Evolutionary conservation across 1,140 invertebrate species (phyloP).

Genomic region (Megalopta genalis): DNA sequence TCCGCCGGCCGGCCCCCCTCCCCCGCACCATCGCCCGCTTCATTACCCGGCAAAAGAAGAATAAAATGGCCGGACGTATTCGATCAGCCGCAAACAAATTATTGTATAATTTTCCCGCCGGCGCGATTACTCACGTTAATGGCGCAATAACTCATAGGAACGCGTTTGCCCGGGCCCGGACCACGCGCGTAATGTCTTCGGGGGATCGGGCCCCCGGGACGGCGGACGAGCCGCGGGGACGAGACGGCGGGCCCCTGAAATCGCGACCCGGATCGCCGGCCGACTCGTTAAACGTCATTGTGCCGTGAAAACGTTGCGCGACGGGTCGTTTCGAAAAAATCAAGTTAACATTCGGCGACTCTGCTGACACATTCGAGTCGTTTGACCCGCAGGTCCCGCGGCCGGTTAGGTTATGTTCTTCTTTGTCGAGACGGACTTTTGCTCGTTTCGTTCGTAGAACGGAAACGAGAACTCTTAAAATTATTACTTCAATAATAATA

Average conservation of each 20-base stretch:
- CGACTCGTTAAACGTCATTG: not conserved
- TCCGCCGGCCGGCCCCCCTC: not conserved
- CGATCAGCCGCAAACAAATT: conserved; percentile 49
- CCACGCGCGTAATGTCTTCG: conserved; percentile 37
- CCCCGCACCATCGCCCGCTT: conserved; percentile 20
- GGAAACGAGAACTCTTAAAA: no score
- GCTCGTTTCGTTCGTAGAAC: no score
- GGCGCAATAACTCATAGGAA: conserved; percentile 49
- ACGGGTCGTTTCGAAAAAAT: no score
- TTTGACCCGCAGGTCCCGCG: no score
- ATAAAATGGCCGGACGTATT: conserved; percentile 43
- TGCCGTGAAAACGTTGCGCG: no score
- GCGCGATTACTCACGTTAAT: conserved; percentile 48
- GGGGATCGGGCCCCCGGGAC: conserved; percentile 12
- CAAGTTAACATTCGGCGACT: no score
- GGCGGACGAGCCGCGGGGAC: not conserved
- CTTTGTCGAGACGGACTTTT: no score
- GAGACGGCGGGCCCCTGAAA: not conserved
- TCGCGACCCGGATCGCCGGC: not conserved
- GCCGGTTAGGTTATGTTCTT: no score
- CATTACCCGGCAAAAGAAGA: conserved; percentile 42
- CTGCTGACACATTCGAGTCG: no score
- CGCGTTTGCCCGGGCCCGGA: conserved; percentile 31
- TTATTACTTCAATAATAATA: no score
- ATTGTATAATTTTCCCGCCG: conserved; percentile 51